Evolutionary conservation across 2,113 vertebrate genomes (phyloP).

Genomic region (Apodemus sylvaticus): DNA sequence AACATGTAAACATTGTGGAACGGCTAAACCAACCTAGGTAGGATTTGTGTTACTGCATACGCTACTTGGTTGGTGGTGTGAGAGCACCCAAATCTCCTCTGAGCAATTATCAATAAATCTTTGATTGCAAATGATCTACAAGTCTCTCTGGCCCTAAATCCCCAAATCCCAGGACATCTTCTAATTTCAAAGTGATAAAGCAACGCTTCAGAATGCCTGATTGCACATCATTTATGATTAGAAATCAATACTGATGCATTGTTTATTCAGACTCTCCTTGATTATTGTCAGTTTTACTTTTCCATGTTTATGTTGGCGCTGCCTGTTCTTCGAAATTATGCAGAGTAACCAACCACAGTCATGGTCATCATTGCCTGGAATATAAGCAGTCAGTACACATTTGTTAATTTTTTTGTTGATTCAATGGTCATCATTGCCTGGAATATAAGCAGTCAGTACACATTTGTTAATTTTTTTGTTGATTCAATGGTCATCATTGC

Average conservation of each 20-base stretch:
- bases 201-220: conserved; percentile 15
- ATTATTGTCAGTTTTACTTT: neutral
- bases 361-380: neutral
- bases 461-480: neutral
- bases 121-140: neutral
- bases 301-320: neutral
- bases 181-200: conserved; percentile 3
- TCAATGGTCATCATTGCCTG: neutral
- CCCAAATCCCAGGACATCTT: conserved; percentile 3
- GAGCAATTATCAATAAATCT: neutral
- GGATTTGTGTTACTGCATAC: neutral
- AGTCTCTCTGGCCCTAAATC: conserved; percentile 14
- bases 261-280: conserved; percentile 18
- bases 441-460: neutral
- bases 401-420: neutral
- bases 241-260: conserved; percentile 26
- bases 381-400: neutral
- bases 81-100: neutral
- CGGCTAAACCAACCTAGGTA: neutral
- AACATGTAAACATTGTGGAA: neutral
- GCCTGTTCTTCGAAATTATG: neutral
- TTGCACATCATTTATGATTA: conserved; percentile 32
- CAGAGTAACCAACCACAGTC: neutral
- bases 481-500: neutral
- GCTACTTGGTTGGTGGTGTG: neutral